Percentiles rank a stretch among this genome's conserved stretches.
phyloP scores from a whole-genome alignment of 2,797 vertebrate species.

The Paguma larvata region DNA sequence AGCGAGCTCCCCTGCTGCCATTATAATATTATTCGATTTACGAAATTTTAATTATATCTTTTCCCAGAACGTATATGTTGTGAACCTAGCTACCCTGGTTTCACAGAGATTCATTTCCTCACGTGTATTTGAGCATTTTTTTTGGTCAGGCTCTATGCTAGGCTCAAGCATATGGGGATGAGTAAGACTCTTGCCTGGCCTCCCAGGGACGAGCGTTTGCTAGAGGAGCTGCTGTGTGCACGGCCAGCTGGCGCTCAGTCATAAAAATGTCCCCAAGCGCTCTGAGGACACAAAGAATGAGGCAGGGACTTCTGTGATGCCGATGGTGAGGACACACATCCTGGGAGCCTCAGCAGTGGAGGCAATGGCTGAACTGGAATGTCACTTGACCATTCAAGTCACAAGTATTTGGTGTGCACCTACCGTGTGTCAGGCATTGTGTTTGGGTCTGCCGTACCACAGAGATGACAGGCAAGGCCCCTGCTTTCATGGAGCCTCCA shows the following conservation, averaged over 20 bases:
- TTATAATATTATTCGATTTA: constrained; percentile 49
- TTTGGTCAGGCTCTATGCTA: not conserved
- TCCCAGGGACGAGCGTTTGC: not conserved
- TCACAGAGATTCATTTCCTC: not conserved
- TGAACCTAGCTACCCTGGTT: not conserved
- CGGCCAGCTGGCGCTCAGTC: not conserved
- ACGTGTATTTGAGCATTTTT: not conserved
- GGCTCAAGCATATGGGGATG: not conserved
- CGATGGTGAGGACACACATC: not conserved
- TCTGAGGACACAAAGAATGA: not conserved
- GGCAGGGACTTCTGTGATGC: not conserved
- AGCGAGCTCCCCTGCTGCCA: not conserved
- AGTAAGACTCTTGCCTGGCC: not conserved
- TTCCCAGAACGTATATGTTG: not conserved
- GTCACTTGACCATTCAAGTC: not conserved
- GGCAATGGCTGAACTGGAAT: not conserved
- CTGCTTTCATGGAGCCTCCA: not conserved
- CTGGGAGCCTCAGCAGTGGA: not conserved
- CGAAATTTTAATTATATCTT: constrained; percentile 39
- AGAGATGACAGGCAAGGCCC: not conserved
- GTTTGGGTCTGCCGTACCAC: not conserved
- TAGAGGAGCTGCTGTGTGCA: not conserved
- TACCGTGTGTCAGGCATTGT: not conserved
- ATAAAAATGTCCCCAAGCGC: not conserved
- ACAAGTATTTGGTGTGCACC: not conserved